These are phyloP conservation scores for Pammene aurita DNA, from an alignment of 2,888 invertebrate genomes.

Conservation along the genomic window DNA sequence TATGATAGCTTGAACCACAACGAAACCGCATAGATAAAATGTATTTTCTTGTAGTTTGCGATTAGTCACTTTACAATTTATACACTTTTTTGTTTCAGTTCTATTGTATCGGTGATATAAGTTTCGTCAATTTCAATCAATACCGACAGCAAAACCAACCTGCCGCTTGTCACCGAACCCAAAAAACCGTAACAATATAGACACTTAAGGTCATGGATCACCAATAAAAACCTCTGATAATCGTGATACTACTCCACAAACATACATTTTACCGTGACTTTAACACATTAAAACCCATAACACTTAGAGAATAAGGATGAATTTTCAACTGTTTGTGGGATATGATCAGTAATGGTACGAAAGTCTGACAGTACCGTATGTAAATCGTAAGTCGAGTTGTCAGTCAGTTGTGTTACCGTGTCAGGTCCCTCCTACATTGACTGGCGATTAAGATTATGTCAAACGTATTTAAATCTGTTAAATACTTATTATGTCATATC, in stretches of 20 bases:
- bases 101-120: too few species aligned
- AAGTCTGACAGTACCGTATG: conserved; percentile 29
- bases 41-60: too few species aligned
- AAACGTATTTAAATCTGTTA: conserved; percentile 13
- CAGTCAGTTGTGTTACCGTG: conserved; percentile 29
- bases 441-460: conserved; percentile 37
- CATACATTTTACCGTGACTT: neutral
- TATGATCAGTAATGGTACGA: neutral
- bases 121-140: conserved; percentile 3
- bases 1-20: too few species aligned
- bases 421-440: conserved; percentile 33
- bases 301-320: neutral
- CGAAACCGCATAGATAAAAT: too few species aligned
- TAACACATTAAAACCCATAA: neutral
- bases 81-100: too few species aligned
- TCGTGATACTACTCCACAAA: conserved; percentile 27
- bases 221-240: conserved; percentile 24
- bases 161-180: conserved; percentile 10
- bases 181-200: conserved; percentile 36
- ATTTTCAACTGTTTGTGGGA: neutral
- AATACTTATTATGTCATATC: neutral
- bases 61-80: too few species aligned
- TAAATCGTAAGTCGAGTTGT: conserved; percentile 34
- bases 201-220: conserved; percentile 35
- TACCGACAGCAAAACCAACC: conserved; percentile 10